Base-by-base conservation (phyloP, 1,140 invertebrate genomes). In the Drosophila simulans region DNA sequence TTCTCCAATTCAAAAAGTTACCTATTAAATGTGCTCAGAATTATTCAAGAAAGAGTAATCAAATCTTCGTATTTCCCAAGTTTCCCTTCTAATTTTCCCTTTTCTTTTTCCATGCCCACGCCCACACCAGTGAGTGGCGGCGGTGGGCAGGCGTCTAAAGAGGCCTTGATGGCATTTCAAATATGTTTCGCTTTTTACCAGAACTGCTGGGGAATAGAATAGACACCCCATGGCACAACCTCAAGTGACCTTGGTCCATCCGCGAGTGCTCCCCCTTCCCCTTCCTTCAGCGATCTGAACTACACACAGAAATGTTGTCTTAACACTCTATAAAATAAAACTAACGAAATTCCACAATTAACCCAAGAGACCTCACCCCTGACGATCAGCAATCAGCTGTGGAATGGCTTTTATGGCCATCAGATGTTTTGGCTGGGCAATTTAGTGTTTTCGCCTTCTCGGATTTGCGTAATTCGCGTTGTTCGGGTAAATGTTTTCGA, bases 211-310 rank as follows among this genome's bases (percentile, higher is more conserved):
- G 5, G 59, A 42, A 63, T 15, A 56, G 59, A 42, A 63, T 34
- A 56, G 8, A 57, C 22, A 52, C n/a, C 43, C 60, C 83, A 40
- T 66, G 58, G 48, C 48, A 59, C 65, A 77, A 86, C 77, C 78
- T 74, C 66, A 42, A 60, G 49, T 86, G 81, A 85, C 83, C 81
- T 85, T 85, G 80, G 37, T 51, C 60, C 15, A 43, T 66, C 51
- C 40, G 43, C 53, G 4, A 34, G 31, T n/a, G 27, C 43, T 15
- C 20, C 40, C 12, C 13, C 31, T 46, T 27, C 27, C 1, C 42
- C 10, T 46, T 15, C 11, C 12, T 46, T 15, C 5, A 12, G 0
- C 34, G 17, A 10, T 25, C 40, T 20, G 12, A 31, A 39, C 48
- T 40, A 68, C 64, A 66, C 51, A 63, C 52, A 48, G 34, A 54